Evolutionary conservation across 2,797 vertebrate genomes (phyloP).

Genomic region (Amblyraja radiata): DNA sequence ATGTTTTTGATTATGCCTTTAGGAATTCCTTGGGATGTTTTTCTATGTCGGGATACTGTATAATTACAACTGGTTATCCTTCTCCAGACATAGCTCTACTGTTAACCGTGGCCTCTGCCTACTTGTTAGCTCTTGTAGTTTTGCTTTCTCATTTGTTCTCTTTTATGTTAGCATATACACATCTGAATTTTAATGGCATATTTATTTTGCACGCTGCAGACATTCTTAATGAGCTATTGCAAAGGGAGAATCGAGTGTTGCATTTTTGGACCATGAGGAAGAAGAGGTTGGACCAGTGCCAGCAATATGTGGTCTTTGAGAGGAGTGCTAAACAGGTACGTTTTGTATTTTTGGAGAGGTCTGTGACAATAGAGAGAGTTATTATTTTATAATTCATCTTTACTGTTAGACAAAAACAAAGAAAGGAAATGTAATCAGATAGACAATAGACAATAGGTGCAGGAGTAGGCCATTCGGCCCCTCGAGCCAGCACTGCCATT

Average conservation of each 20-base stretch:
- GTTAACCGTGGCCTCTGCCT: not conserved
- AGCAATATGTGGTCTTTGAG: conserved; percentile 93
- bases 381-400: too few species aligned
- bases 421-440: not conserved
- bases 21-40: not conserved
- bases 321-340: conserved; percentile 92
- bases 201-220: conserved; percentile 55
- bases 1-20: not conserved
- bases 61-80: not conserved
- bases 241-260: conserved; percentile 91
- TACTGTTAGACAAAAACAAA: not conserved
- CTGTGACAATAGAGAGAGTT: not conserved
- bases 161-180: not conserved
- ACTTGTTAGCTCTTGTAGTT: not conserved
- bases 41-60: not conserved
- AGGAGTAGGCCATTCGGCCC: too few species aligned
- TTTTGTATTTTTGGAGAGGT: not conserved
- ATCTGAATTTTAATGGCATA: not conserved
- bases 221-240: conserved; percentile 92
- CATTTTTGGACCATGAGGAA: conserved; percentile 98
- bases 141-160: not conserved
- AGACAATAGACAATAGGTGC: too few species aligned
- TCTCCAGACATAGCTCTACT: not conserved
- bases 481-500: too few species aligned
- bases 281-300: conserved; percentile 88